A percentile compares a stretch with the other conserved stretches of the same genome.
Conservation (phyloP, 2,797 vertebrate species). For the Cyclura pinguis region DNA sequence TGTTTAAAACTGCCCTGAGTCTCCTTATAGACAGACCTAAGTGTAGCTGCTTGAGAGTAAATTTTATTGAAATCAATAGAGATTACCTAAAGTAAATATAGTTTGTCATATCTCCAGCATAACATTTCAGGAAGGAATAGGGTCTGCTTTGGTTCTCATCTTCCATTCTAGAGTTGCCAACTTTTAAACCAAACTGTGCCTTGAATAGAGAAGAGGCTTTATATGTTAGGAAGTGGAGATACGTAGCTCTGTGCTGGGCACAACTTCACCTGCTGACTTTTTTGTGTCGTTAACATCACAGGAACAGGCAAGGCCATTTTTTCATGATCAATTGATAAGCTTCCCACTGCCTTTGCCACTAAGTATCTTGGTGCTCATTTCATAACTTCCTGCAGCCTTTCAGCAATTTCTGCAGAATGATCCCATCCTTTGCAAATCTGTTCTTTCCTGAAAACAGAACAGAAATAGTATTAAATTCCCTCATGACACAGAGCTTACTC, state of each 20-base stretch:
- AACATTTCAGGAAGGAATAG: neutral
- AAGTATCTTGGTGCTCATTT: neutral
- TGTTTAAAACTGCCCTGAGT: neutral
- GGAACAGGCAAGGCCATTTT: neutral
- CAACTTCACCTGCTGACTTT: neutral
- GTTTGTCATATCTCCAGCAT: neutral
- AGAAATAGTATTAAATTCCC: conserved; percentile 24
- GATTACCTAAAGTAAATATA: neutral
- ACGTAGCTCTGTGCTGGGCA: neutral
- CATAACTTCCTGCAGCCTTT: neutral
- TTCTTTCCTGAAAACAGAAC: conserved; percentile 8
- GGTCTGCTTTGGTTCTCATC: neutral
- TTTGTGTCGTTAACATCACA: neutral
- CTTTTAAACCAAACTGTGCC: neutral
- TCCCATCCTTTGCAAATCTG: neutral
- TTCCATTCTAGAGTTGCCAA: neutral
- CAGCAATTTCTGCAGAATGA: neutral
- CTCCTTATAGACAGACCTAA: neutral
- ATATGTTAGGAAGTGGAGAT: neutral
- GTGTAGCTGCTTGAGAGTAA: neutral
- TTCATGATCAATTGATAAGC: neutral
- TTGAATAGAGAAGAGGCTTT: neutral
- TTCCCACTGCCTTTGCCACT: neutral
- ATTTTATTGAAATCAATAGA: neutral
- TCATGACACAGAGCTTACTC: conserved; percentile 7